Conservation (phyloP, 2,113 vertebrate species). For the Theristicus caerulescens region DNA sequence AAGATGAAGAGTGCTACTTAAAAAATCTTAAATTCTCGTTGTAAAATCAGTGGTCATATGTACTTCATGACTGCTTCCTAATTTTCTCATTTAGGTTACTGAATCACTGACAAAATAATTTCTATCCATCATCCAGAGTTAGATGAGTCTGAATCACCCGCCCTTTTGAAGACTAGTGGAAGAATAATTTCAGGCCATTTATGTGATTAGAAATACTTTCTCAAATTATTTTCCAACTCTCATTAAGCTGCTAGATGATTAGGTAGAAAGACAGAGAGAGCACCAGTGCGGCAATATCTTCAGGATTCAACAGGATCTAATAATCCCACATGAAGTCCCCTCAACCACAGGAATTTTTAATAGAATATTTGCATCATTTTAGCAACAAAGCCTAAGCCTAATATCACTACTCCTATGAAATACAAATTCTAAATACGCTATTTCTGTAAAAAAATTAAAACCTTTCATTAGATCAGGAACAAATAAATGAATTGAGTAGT, state of each 20-base stretch:
- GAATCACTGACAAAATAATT: background rate
- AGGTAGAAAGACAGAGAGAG: background rate
- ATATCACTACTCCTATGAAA: background rate
- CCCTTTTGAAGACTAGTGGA: background rate
- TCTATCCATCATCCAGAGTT: background rate
- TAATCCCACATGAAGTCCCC: background rate
- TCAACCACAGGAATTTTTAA: background rate
- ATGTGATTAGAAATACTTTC: background rate
- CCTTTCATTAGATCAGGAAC: background rate
- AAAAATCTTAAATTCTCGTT: background rate
- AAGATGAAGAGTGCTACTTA: background rate
- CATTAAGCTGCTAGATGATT: background rate
- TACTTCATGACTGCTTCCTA: background rate
- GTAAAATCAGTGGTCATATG: background rate
- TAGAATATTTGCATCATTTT: background rate
- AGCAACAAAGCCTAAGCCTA: background rate
- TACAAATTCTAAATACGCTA: background rate
- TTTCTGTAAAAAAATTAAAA: background rate
- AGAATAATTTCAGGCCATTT: background rate
- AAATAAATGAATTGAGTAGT: background rate
- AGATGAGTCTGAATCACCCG: background rate
- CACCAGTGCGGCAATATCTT: background rate
- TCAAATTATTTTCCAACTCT: background rate
- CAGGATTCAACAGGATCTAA: background rate
- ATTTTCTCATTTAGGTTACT: background rate